A percentile compares a stretch with the other conserved stretches of the same genome.
These are phyloP conservation scores for Linnaemya vulpina DNA, from an alignment of 2,888 invertebrate species.

Conservation along the genomic window DNA sequence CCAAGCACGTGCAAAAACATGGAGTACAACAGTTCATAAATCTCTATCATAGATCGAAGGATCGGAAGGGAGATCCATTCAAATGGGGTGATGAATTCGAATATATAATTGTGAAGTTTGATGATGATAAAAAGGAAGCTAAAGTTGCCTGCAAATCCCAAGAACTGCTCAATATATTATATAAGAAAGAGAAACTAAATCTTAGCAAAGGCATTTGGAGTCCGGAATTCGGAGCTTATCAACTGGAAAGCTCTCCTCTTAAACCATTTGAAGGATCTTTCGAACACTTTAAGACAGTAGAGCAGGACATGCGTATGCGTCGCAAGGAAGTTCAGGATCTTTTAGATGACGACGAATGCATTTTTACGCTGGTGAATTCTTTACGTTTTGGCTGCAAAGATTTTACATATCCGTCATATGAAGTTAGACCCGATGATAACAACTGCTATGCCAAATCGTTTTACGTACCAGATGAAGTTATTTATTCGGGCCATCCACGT, in stretches of 20 bases:
- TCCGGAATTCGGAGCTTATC: constrained; percentile 98
- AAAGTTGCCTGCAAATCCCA: constrained; percentile 92
- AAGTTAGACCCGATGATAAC: constrained; percentile 87
- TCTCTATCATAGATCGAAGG: constrained; percentile 93
- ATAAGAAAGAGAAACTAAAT: constrained; percentile 93
- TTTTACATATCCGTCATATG: constrained; percentile 91
- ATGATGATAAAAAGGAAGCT: constrained; percentile 92
- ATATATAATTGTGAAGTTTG: constrained; percentile 97
- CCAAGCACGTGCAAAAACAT: constrained; percentile 96
- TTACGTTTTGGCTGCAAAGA: constrained; percentile 95
- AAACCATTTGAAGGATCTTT: constrained; percentile 96
- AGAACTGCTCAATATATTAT: constrained; percentile 90
- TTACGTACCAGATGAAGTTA: constrained; percentile 97
- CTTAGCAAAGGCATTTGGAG: constrained; percentile 89
- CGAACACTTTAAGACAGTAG: constrained; percentile 98
- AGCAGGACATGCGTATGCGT: constrained; percentile 95
- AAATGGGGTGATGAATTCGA: constrained; percentile 99
- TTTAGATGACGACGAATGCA: constrained; percentile 90
- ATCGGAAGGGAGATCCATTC: constrained; percentile 94
- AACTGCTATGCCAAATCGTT: constrained; percentile 91
- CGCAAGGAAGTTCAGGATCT: constrained; percentile 92
- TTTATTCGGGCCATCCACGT: constrained; percentile 97
- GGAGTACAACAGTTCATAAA: constrained; percentile 98
- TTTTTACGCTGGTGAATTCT: constrained; percentile 96
- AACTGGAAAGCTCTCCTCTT: constrained; percentile 99